Evolutionary conservation across 2,113 vertebrate genomes (phyloP).

Genomic region (Callaeas wilsoni): DNA sequence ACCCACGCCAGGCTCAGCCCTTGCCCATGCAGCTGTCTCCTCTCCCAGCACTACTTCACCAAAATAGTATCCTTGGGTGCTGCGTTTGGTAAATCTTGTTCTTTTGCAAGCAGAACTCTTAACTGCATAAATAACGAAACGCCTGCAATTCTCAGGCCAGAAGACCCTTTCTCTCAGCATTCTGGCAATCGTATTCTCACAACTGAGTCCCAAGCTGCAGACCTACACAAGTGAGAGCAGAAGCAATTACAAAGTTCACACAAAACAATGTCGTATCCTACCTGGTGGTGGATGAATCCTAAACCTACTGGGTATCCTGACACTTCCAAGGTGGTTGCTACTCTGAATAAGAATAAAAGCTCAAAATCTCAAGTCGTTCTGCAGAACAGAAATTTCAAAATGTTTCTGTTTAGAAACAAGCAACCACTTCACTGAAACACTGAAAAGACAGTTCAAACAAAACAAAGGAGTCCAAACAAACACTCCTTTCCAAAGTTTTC

Average conservation of each 20-base stretch:
- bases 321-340: background rate
- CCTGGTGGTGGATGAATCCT: background rate
- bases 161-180: background rate
- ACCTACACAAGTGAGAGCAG: background rate
- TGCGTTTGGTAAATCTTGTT: background rate
- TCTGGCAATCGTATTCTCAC: background rate
- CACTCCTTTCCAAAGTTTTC: background rate
- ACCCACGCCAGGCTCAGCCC: background rate
- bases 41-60: no score
- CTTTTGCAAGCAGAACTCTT: background rate
- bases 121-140: background rate
- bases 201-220: background rate
- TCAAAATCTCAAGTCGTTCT: background rate
- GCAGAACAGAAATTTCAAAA: background rate
- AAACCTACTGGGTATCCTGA: background rate
- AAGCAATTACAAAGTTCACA: background rate
- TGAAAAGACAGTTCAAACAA: background rate
- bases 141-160: background rate
- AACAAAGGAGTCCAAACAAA: conserved; percentile 17
- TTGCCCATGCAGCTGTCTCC: fast-evolving
- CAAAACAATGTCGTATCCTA: background rate
- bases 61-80: background rate
- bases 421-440: background rate
- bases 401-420: background rate
- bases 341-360: background rate